A percentile compares a stretch with the other conserved stretches of the same genome.
Conservation (phyloP, 2,888 invertebrate species). For the Malthinus flaveolus region DNA sequence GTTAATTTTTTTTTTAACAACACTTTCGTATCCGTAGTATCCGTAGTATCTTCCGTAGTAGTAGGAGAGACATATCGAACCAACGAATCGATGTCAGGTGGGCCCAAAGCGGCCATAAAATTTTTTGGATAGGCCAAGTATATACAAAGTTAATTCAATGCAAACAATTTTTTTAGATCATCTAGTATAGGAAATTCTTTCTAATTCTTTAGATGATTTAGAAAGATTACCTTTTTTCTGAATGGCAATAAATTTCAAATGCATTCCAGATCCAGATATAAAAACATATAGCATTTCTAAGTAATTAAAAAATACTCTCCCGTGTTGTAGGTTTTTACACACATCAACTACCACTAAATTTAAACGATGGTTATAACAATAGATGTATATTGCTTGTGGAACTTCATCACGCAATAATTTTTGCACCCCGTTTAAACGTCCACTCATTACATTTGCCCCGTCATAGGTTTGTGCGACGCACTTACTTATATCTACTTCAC, state of each 20-base stretch:
- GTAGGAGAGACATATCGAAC: too few relatives aligned
- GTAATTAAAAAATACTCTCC: conserved; percentile 3
- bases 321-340: conserved; percentile 15
- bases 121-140: too few relatives aligned
- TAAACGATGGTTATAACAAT: conserved; percentile 20
- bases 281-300: conserved; percentile 2
- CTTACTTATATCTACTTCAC: background rate
- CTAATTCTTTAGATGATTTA: conserved; percentile 11
- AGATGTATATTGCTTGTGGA: conserved; percentile 10
- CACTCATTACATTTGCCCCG: background rate
- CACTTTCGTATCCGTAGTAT: too few relatives aligned
- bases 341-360: conserved; percentile 22
- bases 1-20: too few relatives aligned
- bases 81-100: too few relatives aligned
- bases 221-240: conserved; percentile 14
- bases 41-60: too few relatives aligned
- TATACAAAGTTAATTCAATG: too few relatives aligned
- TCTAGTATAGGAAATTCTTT: conserved; percentile 10
- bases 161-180: too few relatives aligned
- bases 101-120: too few relatives aligned
- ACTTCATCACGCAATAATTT: background rate
- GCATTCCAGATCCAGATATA: conserved; percentile 14
- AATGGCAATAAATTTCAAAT: conserved; percentile 16
- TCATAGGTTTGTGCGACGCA: background rate
- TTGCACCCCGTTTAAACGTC: background rate